Conservation (phyloP, 2,888 invertebrate species). For the Colletes collaris region DNA sequence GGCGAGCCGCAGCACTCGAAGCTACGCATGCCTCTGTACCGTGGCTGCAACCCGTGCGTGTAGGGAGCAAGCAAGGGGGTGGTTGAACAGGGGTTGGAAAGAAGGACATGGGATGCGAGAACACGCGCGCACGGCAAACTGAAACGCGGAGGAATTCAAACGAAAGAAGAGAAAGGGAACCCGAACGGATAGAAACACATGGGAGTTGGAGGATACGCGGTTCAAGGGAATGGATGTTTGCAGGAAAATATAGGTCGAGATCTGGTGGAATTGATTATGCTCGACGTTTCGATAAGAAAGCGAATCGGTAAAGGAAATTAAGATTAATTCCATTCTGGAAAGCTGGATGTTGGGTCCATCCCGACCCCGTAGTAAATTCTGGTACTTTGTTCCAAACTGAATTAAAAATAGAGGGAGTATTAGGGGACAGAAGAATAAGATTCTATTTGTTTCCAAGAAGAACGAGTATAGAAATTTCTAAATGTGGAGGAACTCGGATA, state of each 20-base stretch:
- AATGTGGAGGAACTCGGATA: no score
- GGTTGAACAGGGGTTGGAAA: conserved; percentile 21
- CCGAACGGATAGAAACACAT: conserved; percentile 50
- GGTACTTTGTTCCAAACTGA: no score
- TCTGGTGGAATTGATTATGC: conserved; percentile 20
- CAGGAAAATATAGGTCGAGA: conserved; percentile 45
- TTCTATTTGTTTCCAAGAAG: no score
- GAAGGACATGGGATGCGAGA: conserved; percentile 31
- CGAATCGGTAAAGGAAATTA: no score
- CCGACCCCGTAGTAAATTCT: no score
- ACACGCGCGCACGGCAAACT: conserved; percentile 14
- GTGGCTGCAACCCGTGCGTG: conserved; percentile 10
- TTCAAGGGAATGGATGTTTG: conserved; percentile 24
- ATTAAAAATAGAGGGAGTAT: no score
- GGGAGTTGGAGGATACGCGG: conserved; percentile 22
- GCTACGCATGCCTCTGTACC: conserved; percentile 66
- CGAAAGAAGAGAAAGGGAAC: conserved; percentile 8
- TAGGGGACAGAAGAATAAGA: no score
- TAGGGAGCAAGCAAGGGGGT: neutral
- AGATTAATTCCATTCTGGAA: no score
- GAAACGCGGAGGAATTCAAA: conserved; percentile 10
- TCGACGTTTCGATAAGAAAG: no score
- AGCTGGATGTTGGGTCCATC: no score
- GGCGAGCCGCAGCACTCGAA: conserved; percentile 71
- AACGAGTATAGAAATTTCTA: no score